phyloP scores from a whole-genome alignment of 2,113 vertebrate genomes.

The Micronycteris hirsuta region DNA sequence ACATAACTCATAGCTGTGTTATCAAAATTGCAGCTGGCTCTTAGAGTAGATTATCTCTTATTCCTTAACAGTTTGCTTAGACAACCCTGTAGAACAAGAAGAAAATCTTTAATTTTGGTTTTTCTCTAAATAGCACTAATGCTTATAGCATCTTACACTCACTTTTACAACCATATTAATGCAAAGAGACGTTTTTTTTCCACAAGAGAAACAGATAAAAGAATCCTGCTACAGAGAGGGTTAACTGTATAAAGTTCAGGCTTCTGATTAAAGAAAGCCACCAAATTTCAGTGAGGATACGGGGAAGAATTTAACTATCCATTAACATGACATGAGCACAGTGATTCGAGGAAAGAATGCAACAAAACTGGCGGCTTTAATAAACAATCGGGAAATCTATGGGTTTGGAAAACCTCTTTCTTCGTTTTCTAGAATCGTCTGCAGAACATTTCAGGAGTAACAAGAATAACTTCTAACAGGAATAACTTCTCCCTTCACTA shows the following conservation, averaged over 20 bases:
- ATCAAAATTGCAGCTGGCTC: neutral
- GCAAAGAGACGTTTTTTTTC: neutral
- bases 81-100: neutral
- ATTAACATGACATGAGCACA: neutral
- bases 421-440: neutral
- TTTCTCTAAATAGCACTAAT: neutral
- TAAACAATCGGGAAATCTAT: neutral
- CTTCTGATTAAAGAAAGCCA: neutral
- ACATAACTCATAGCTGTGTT: neutral
- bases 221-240: neutral
- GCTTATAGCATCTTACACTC: neutral
- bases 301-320: neutral
- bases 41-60: neutral
- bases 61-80: neutral
- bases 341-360: neutral
- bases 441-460: neutral
- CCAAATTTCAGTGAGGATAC: neutral
- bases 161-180: neutral
- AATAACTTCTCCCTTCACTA: neutral
- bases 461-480: neutral
- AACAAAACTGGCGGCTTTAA: neutral
- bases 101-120: neutral
- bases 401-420: neutral
- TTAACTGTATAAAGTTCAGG: neutral
- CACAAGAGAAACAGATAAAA: neutral